Percentiles rank a stretch among this genome's conserved stretches.
phyloP scores from a whole-genome alignment of 2,113 vertebrate genomes.

The Elephantulus edwardii region DNA sequence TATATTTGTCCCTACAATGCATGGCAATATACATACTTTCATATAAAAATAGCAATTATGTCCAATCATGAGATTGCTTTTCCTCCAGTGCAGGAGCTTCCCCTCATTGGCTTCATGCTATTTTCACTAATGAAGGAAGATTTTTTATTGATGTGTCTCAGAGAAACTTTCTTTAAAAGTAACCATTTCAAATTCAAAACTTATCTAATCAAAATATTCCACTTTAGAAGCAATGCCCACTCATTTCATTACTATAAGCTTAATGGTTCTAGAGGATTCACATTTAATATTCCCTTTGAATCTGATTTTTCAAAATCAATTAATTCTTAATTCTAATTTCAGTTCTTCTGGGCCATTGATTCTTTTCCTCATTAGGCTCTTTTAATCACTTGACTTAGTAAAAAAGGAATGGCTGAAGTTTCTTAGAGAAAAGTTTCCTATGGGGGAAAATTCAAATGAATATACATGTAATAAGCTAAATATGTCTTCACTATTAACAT shows the following conservation, averaged over 20 bases:
- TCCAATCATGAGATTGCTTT: background rate
- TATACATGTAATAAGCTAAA: conserved; percentile 22
- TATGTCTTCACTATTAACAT: background rate
- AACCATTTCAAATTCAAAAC: conserved; percentile 63
- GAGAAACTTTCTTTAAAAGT: conserved; percentile 68
- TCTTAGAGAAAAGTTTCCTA: conserved; percentile 61
- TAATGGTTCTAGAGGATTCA: conserved; percentile 79
- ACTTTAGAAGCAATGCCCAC: conserved; percentile 59
- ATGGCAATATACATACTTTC: background rate
- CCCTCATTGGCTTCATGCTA: conserved; percentile 16
- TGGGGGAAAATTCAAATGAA: conserved; percentile 36
- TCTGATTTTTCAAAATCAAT: conserved; percentile 82
- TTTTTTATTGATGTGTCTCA: conserved; percentile 10
- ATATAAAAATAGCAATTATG: conserved; percentile 2
- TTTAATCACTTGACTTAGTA: conserved; percentile 76
- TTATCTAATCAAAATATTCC: conserved; percentile 68
- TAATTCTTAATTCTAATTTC: conserved; percentile 83
- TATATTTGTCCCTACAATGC: background rate
- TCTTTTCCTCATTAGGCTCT: conserved; percentile 80
- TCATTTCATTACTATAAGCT: conserved; percentile 72
- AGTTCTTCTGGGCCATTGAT: conserved; percentile 80
- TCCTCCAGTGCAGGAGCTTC: background rate
- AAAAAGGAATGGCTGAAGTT: conserved; percentile 57
- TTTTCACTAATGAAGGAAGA: conserved; percentile 44
- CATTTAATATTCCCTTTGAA: conserved; percentile 83